Percentiles rank a stretch among this genome's conserved stretches.
These are phyloP conservation scores for Mylabris phalerata DNA, from an alignment of 1,140 invertebrate genomes.

Conservation along the genomic window DNA sequence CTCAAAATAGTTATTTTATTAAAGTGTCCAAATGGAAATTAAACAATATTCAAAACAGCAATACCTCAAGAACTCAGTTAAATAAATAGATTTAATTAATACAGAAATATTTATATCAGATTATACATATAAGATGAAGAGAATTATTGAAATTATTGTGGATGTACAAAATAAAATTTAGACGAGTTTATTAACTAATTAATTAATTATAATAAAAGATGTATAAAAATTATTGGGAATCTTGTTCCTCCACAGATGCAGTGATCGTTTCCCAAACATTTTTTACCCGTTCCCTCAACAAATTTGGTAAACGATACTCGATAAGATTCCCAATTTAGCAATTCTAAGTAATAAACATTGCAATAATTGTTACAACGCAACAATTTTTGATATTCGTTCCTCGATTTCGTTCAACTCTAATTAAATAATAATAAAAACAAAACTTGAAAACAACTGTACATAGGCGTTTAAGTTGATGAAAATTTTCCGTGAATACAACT, in stretches of 20 bases:
- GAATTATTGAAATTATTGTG: conserved; percentile 17
- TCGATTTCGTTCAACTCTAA: neutral
- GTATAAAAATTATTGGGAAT: conserved; percentile 6
- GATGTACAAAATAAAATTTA: conserved; percentile 33
- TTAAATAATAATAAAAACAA: conserved; percentile 7
- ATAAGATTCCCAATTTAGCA: conserved; percentile 5
- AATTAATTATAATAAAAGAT: conserved; percentile 8
- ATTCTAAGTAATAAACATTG: conserved; percentile 33
- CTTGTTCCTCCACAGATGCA: too few relatives aligned
- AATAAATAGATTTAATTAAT: conserved; percentile 12
- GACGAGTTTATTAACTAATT: conserved; percentile 16
- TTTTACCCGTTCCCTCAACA: too few relatives aligned
- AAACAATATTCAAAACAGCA: conserved; percentile 37
- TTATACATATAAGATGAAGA: conserved; percentile 14
- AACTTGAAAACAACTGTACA: conserved; percentile 25
- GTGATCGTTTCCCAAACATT: too few relatives aligned
- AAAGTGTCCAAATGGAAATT: conserved; percentile 16
- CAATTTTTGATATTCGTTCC: conserved; percentile 34
- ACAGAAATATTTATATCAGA: conserved; percentile 35
- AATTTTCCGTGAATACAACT: conserved; percentile 35
- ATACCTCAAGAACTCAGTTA: conserved; percentile 41
- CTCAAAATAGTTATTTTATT: conserved; percentile 11
- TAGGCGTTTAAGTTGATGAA: conserved; percentile 26
- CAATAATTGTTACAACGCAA: conserved; percentile 37
- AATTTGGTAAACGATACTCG: neutral